Percentiles rank a stretch among this genome's conserved stretches.
These are phyloP conservation scores for Thymelicus sylvestris DNA, from an alignment of 2,888 invertebrate species.

Conservation along the genomic window DNA sequence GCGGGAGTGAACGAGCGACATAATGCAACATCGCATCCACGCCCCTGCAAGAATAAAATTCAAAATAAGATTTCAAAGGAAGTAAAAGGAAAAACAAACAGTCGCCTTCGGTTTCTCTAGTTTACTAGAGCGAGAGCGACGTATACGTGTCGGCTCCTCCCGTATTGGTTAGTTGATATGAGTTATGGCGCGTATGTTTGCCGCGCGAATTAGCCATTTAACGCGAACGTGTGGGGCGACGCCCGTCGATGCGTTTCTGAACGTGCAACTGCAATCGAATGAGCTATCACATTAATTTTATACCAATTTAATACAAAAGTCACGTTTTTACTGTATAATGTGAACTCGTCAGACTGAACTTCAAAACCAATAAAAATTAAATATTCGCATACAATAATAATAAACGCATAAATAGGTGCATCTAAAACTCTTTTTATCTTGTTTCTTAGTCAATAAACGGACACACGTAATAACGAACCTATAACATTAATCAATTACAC, in stretches of 20 bases:
- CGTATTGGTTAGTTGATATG: constrained; percentile 76
- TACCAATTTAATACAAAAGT: constrained; percentile 43
- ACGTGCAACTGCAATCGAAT: constrained; percentile 54
- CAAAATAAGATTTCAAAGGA: constrained; percentile 84
- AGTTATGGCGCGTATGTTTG: constrained; percentile 81
- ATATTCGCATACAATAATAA: constrained; percentile 12
- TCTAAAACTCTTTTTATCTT: too few species aligned
- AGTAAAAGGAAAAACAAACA: constrained; percentile 82
- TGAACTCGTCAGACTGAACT: neutral
- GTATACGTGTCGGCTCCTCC: constrained; percentile 60
- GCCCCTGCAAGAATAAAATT: constrained; percentile 83
- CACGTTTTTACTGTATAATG: constrained; percentile 40
- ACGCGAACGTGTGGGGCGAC: constrained; percentile 74
- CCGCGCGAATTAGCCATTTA: constrained; percentile 82
- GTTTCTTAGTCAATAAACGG: too few species aligned
- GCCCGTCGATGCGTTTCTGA: constrained; percentile 53
- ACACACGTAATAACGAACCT: neutral
- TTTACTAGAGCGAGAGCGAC: constrained; percentile 73
- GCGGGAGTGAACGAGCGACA: constrained; percentile 77
- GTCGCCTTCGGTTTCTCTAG: constrained; percentile 74
- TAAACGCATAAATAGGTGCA: too few species aligned
- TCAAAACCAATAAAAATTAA: constrained; percentile 5
- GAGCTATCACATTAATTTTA: constrained; percentile 50
- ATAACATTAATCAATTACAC: neutral
- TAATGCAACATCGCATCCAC: constrained; percentile 84